A percentile compares a stretch with the other conserved stretches of the same genome.
Conservation (phyloP, 1,140 invertebrate genomes). For the Zaprionus camerounensis region DNA sequence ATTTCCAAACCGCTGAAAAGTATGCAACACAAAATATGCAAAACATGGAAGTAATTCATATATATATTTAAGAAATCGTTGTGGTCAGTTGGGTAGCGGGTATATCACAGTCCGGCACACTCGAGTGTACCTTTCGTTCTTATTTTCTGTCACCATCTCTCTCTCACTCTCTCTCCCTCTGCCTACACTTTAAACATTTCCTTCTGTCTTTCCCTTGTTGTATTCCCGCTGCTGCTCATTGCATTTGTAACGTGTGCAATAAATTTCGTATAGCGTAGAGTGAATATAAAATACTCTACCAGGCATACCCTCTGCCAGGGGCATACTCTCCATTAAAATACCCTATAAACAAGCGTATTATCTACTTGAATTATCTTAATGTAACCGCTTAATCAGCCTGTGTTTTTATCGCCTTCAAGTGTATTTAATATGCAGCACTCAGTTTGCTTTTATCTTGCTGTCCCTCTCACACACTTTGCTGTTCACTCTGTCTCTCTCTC, state of each 20-base stretch:
- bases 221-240: not conserved
- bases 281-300: not conserved
- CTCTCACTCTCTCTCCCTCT: not conserved
- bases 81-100: no score
- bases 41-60: no score
- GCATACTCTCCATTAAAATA: not conserved
- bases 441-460: not conserved
- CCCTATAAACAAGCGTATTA: conserved; percentile 3
- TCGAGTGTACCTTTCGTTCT: no score
- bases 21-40: no score
- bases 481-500: not conserved
- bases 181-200: not conserved
- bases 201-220: not conserved
- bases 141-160: not conserved
- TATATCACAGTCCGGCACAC: no score
- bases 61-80: no score
- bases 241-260: not conserved
- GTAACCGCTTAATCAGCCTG: conserved; percentile 8
- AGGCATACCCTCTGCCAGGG: not conserved
- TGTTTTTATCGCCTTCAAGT: conserved; percentile 10
- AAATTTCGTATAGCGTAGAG: not conserved
- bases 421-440: conserved; percentile 17
- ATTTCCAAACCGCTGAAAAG: no score
- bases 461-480: not conserved
- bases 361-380: conserved; percentile 12